Percentiles rank a stretch among this genome's conserved stretches.
Evolutionary conservation across 1,140 invertebrate genomes (phyloP).

Genomic region (Brachystomella parvula): DNA sequence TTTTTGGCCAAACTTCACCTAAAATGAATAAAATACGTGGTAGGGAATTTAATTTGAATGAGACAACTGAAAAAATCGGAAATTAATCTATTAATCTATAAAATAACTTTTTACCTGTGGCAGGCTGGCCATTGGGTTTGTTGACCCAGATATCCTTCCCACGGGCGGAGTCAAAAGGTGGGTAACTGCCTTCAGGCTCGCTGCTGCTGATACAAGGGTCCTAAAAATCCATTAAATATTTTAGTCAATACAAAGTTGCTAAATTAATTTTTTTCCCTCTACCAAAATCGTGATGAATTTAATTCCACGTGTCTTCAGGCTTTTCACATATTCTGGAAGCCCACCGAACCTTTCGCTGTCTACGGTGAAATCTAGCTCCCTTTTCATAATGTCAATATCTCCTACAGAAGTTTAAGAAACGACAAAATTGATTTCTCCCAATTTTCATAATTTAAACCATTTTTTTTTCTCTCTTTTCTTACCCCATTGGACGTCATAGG

Average conservation of each 20-base stretch:
- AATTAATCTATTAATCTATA: no score
- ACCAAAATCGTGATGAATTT: conserved; percentile 36
- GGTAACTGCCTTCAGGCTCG: conserved; percentile 10
- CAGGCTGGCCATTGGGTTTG: conserved; percentile 19
- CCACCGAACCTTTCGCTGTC: conserved; percentile 12
- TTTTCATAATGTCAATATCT: conserved; percentile 57
- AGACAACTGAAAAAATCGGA: no score
- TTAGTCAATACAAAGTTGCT: background rate
- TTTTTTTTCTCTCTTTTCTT: no score
- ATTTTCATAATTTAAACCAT: no score
- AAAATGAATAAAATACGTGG: no score
- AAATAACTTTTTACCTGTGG: no score
- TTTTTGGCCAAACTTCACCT: conserved; percentile 43
- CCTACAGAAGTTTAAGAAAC: conserved; percentile 31
- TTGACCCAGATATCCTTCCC: conserved; percentile 34
- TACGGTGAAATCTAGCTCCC: conserved; percentile 42
- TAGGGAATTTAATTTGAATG: no score
- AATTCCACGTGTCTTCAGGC: conserved; percentile 27
- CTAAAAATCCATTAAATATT: background rate
- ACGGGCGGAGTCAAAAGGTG: background rate
- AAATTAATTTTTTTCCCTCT: conserved; percentile 9
- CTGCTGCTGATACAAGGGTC: conserved; percentile 21
- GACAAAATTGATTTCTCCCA: background rate
- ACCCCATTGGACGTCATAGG: conserved; percentile 42
- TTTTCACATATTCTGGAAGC: conserved; percentile 18